These are phyloP conservation scores for Drusus annulatus DNA, from an alignment of 1,140 invertebrate species.

Conservation along the genomic window DNA sequence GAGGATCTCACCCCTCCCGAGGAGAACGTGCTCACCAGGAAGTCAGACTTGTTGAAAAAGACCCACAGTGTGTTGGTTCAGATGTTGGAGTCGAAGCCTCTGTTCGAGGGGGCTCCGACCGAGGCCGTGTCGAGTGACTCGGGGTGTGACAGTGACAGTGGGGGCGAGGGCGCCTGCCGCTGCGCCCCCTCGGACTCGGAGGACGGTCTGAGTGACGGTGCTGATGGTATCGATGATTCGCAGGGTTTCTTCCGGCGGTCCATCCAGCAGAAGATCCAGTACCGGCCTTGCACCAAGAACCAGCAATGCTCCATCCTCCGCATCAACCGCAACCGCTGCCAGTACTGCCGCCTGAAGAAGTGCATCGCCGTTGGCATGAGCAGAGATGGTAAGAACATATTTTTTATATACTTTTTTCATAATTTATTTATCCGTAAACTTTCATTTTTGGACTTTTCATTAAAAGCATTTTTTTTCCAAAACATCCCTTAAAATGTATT, in stretches of 20 bases:
- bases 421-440: no score
- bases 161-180: slow-evolving; percentile 62
- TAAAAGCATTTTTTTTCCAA: no score
- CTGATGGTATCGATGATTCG: slow-evolving; percentile 75
- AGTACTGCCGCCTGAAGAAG: slow-evolving; percentile 97
- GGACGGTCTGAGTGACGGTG: slow-evolving; percentile 60
- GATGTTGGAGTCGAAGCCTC: slow-evolving; percentile 70
- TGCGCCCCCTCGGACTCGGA: slow-evolving; percentile 76
- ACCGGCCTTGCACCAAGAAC: slow-evolving; percentile 97
- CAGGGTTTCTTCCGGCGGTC: slow-evolving; percentile 91
- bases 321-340: slow-evolving; percentile 97
- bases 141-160: slow-evolving; percentile 76
- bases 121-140: slow-evolving; percentile 67
- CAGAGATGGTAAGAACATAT: slow-evolving; percentile 92
- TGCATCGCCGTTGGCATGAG: slow-evolving; percentile 99
- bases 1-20: slow-evolving; percentile 61
- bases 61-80: slow-evolving; percentile 70
- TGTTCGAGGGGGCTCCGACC: slow-evolving; percentile 61
- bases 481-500: no score
- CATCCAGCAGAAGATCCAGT: slow-evolving; percentile 99
- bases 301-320: slow-evolving; percentile 97
- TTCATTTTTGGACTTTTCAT: no score
- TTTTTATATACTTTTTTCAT: background rate
- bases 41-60: slow-evolving; percentile 57
- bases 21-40: slow-evolving; percentile 60